Evolutionary conservation across 2,797 vertebrate species (phyloP).

Genomic region (Knipowitschia caucasica): DNA sequence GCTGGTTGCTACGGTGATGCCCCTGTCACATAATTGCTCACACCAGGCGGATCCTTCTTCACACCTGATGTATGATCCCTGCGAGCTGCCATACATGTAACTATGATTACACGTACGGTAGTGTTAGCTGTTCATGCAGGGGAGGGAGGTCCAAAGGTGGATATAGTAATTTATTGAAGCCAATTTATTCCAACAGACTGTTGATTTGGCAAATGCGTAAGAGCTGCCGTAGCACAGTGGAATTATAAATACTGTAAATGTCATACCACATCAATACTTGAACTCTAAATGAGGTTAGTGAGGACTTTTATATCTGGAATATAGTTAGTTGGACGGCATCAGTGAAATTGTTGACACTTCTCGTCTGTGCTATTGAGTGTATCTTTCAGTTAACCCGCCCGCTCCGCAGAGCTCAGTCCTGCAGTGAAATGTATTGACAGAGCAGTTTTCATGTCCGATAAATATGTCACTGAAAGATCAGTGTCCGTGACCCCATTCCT

Average conservation of each 20-base stretch:
- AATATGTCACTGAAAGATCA: slow-evolving; percentile 42
- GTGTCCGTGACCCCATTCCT: slow-evolving; percentile 45
- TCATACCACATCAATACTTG: no score
- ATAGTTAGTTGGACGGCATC: background rate
- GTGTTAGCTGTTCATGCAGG: background rate
- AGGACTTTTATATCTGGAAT: background rate
- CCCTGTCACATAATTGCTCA: slow-evolving; percentile 43
- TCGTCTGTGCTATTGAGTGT: background rate
- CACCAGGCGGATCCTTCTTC: slow-evolving; percentile 53
- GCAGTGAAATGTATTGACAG: slow-evolving; percentile 47
- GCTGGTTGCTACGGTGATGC: slow-evolving; percentile 21
- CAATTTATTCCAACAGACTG: no score
- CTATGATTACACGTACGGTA: background rate
- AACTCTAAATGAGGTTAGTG: no score
- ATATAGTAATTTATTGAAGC: no score
- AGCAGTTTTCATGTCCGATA: slow-evolving; percentile 59
- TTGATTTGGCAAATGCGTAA: no score
- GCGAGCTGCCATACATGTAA: background rate
- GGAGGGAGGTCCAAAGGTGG: no score
- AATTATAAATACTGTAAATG: no score
- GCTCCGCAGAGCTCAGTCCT: slow-evolving; percentile 26
- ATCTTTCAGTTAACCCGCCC: slow-evolving; percentile 34
- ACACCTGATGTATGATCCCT: slow-evolving; percentile 49
- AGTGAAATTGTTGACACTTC: background rate
- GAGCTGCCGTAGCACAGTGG: no score